These are phyloP conservation scores for Netta rufina DNA, from an alignment of 2,797 vertebrate genomes.

Conservation along the genomic window DNA sequence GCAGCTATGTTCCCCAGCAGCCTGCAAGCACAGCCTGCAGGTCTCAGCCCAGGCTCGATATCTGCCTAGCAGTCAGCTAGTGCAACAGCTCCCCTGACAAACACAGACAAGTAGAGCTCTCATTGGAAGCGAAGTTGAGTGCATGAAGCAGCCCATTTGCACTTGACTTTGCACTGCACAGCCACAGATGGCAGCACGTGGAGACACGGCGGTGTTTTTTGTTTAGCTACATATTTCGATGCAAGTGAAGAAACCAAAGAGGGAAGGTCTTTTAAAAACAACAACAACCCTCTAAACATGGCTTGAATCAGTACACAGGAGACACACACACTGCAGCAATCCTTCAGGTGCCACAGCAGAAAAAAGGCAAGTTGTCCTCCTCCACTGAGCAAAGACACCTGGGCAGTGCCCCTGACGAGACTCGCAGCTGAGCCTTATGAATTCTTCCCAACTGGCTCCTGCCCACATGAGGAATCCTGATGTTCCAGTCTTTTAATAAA, in stretches of 20 bases:
- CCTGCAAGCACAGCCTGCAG: neutral
- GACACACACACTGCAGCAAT: neutral
- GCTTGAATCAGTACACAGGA: neutral
- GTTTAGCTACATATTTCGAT: neutral
- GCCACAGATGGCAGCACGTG: neutral
- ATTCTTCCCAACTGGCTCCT: neutral
- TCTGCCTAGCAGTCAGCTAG: neutral
- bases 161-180: neutral
- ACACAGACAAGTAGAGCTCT: neutral
- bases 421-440: neutral
- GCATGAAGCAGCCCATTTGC: fast-evolving
- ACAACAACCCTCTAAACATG: fast-evolving
- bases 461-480: slow-evolving; percentile 39
- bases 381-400: neutral
- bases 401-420: neutral
- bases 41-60: fast-evolving
- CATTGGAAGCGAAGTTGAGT: fast-evolving
- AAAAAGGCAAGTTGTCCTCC: neutral
- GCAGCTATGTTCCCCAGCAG: neutral
- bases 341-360: neutral
- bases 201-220: neutral
- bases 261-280: no score
- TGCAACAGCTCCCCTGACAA: neutral
- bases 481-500: neutral
- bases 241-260: neutral